A percentile compares a stretch with the other conserved stretches of the same genome.
Conservation (phyloP, 37 sponge, comb jelly and placozoan genomes). For the Agelas oroides region DNA sequence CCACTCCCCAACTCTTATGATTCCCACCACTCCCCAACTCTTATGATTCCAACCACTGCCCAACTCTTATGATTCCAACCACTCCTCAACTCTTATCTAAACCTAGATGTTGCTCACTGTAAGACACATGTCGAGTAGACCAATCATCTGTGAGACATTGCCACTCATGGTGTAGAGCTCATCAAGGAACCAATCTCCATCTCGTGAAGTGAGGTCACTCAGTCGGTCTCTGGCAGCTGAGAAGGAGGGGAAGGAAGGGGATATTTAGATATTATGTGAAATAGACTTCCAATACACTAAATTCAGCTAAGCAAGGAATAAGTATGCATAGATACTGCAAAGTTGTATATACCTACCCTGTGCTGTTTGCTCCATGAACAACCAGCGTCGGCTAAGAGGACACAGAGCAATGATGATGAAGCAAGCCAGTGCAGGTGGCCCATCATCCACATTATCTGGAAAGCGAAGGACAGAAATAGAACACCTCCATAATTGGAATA, state of each 20-base stretch:
- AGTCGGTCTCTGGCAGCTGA: constrained; percentile 75
- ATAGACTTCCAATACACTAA: neutral
- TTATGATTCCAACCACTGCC: too few relatives aligned
- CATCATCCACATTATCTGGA: constrained; percentile 50
- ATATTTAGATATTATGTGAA: neutral
- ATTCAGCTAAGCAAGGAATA: neutral
- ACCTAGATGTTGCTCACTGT: constrained; percentile 7
- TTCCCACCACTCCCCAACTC: too few relatives aligned
- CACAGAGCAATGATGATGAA: constrained; percentile 79
- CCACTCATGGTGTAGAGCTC: constrained; percentile 97
- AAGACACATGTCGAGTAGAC: constrained; percentile 67
- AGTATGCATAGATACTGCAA: neutral
- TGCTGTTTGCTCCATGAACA: constrained; percentile 90
- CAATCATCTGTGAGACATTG: constrained; percentile 85
- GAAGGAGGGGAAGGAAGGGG: neutral
- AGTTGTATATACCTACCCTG: constrained; percentile 16
- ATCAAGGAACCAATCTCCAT: constrained; percentile 98
- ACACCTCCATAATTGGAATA: too few relatives aligned
- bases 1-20: too few relatives aligned
- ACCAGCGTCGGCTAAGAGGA: constrained; percentile 82
- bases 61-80: too few relatives aligned
- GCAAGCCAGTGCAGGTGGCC: constrained; percentile 69
- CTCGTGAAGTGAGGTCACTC: constrained; percentile 82
- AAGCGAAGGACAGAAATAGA: neutral
- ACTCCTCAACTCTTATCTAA: too few relatives aligned